Evolutionary conservation across 2,113 vertebrate genomes (phyloP), one percentile per base, ranked within the genome.

Genomic region (Heliornis fulica): DNA sequence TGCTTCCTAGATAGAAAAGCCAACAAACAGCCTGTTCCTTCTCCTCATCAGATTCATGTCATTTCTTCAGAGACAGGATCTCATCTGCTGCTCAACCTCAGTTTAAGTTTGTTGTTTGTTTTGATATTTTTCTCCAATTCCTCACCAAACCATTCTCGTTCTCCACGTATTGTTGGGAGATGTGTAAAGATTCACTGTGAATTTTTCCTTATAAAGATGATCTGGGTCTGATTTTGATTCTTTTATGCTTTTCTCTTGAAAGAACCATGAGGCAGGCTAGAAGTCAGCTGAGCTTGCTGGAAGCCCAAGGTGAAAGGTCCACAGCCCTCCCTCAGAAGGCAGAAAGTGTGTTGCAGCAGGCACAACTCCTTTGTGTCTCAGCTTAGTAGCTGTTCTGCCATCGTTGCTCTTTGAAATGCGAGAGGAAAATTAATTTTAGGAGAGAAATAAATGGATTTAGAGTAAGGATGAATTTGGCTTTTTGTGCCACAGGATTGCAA

Each of bases 1-100:
- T 86, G 63, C 83, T 93, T 95, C 88, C 94, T 80, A 77, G 66
- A 77, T 5, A 65, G 88, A 92, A 88, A 94, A 86, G 78, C 88
- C 75, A 64, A 50, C 36, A 61, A 87, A 53, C 74, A 88, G 48
- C 45, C 85, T 86, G 79, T 60, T 94, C 38, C 83, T 84, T 51
- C 87, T 93, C 93, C 36, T 93, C 79, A 68, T 43, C 34, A 57
- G 76, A 69, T 65, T 88, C 71, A 31, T 71, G 71, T 90, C 63
- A 70, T 63, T 83, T 51, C 75, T 90, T 86, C 46, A 66, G 59
- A 54, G 36, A 20, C 20, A 45, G 23, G 36, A 80, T 72, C 53
- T 87, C 70, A 57, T 92, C 70, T 85, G 79, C 68, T 92, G 85
- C 88, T 93, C n/a, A 8, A 25, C 59, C 41, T 70, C 40, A 46